Evolutionary conservation across 2,113 vertebrate genomes (phyloP), one percentile per base, ranked within the genome.

Genomic region (Pseudorasbora parva): DNA sequence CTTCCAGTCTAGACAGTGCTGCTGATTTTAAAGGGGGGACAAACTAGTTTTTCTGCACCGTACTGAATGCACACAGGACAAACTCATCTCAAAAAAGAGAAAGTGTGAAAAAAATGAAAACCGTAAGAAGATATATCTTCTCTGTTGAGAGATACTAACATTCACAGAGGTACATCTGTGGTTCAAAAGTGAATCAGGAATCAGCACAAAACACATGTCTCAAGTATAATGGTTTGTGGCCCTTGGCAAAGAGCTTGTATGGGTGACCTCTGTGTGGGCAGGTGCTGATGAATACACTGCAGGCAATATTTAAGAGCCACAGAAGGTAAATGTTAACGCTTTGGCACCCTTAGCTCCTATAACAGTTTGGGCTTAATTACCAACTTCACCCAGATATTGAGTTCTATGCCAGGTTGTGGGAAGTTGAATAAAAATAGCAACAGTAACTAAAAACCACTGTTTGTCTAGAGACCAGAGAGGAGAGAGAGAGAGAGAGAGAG

Each of bases 361-460:
- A 64, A 79, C 41, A 79, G 77, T 79, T 66, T 66, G 43, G 77
- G 17, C 43, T 66, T 79, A 73, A 57, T 74, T 82, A 54, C 8
- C 54, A 60, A 51, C 68, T 72, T 25, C 60, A 72, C 49, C 41
- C 25, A 54, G 27, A 66, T 81, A 81, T 60, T 78, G 37, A 59
- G 12, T 78, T 30, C 9, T 21, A 64, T 66, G 77, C 59, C 59
- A 64, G 59, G 11, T 33, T 80, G 78, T 64, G 78, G 43, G 43
- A 37, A 17, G 43, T 47, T 2, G 43, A 33, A 51, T 49, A 80
- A 49, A 79, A 64, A 80, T 66, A 80, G 59, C 17, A 66, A 79
- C 59, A 62, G 41, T 79, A 79, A 66, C 59, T 30, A 80, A 79
- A 79, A 30, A 43, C 21, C 41, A 64, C 72, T 66, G 8, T 66